Conservation (phyloP, 1,140 invertebrate genomes). For the Aphelinus certus region DNA sequence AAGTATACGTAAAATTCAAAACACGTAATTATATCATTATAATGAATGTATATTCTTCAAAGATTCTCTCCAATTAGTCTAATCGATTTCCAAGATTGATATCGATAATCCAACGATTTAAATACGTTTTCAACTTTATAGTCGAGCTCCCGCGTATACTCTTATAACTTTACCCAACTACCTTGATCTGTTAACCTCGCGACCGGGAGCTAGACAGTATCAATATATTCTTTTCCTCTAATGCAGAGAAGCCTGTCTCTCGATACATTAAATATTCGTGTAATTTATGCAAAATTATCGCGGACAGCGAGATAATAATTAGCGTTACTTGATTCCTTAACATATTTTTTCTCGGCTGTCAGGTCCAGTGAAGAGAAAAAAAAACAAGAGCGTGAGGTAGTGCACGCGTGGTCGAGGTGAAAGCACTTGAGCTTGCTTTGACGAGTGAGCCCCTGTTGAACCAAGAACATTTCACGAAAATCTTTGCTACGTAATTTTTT, state of each 20-base stretch:
- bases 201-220: constrained; percentile 39
- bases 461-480: background rate
- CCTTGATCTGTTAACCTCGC: constrained; percentile 62
- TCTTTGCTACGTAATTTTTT: background rate
- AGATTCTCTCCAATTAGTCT: no score
- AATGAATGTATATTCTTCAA: no score
- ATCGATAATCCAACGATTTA: constrained; percentile 3
- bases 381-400: background rate
- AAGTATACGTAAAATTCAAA: no score
- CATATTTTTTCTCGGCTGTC: background rate
- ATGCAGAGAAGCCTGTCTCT: no score
- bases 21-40: no score
- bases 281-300: background rate
- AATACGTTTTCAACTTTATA: background rate
- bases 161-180: constrained; percentile 42
- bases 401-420: background rate
- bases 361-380: background rate
- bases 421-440: background rate
- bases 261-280: background rate
- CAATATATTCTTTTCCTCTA: constrained; percentile 43
- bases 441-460: background rate
- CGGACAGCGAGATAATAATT: constrained; percentile 9
- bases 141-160: constrained; percentile 5
- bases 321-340: background rate
- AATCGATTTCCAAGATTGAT: background rate